phyloP scores from a whole-genome alignment of 2,113 vertebrate species.

The Perca flavescens region DNA sequence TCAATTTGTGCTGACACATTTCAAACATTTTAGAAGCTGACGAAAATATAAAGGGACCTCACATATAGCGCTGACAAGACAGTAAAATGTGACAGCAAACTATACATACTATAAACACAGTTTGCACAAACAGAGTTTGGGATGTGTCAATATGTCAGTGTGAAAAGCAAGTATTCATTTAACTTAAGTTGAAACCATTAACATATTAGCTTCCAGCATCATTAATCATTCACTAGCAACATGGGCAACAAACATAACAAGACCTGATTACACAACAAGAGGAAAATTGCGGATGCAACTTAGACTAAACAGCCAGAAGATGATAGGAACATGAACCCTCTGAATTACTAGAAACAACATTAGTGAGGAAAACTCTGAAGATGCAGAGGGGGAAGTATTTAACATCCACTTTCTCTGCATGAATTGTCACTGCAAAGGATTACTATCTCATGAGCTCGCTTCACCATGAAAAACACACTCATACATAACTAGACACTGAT shows the following conservation, averaged over 20 bases:
- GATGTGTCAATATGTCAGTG: background rate
- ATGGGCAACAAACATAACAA: slow-evolving; percentile 47
- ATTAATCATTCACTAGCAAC: slow-evolving; percentile 52
- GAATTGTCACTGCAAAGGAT: slow-evolving; percentile 62
- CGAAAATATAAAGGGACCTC: background rate
- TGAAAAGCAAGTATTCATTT: slow-evolving; percentile 39
- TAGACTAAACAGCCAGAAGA: slow-evolving; percentile 31
- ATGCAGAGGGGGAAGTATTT: slow-evolving; percentile 51
- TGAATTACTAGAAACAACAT: slow-evolving; percentile 44
- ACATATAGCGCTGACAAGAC: background rate
- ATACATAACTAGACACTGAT: slow-evolving; percentile 35
- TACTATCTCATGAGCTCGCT: slow-evolving; percentile 54
- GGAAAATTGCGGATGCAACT: slow-evolving; percentile 40
- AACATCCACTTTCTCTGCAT: slow-evolving; percentile 48
- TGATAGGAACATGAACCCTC: slow-evolving; percentile 23
- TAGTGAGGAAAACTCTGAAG: slow-evolving; percentile 38
- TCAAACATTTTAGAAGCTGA: background rate
- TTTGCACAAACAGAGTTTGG: background rate
- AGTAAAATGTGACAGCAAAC: slow-evolving; percentile 16
- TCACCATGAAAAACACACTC: slow-evolving; percentile 43
- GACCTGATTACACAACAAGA: slow-evolving; percentile 42
- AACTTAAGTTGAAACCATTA: slow-evolving; percentile 29
- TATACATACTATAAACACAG: slow-evolving; percentile 4
- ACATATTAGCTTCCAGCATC: slow-evolving; percentile 36
- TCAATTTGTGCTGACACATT: background rate